phyloP scores from a whole-genome alignment of 2,113 vertebrate species.

The Micromys minutus region DNA sequence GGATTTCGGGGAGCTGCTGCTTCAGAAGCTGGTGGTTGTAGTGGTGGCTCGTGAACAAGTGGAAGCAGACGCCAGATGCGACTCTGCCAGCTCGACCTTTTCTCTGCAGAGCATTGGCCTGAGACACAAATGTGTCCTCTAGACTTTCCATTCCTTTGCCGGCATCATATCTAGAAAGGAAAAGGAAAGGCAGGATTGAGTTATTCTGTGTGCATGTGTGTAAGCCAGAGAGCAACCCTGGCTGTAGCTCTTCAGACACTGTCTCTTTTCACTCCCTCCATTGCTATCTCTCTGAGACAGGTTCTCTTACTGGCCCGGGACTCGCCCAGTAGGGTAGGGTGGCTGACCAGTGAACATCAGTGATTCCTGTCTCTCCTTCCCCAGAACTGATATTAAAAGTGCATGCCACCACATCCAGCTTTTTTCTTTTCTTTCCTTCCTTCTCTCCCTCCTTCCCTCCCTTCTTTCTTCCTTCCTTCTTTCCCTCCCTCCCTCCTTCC shows the following conservation, averaged over 20 bases:
- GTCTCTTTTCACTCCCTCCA: not conserved
- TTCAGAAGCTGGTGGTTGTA: constrained; percentile 92
- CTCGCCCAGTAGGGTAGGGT: not conserved
- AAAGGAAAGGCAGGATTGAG: constrained; percentile 23
- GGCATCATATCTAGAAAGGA: constrained; percentile 91
- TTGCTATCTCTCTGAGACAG: not conserved
- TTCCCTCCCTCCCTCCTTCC: no score
- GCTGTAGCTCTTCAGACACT: not conserved
- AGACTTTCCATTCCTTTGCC: constrained; percentile 98
- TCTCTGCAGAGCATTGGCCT: constrained; percentile 95
- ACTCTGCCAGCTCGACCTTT: constrained; percentile 96
- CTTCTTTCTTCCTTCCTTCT: no score
- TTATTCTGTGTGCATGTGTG: not conserved
- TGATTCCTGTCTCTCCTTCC: not conserved
- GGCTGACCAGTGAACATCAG: not conserved
- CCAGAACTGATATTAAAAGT: not conserved
- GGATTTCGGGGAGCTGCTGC: constrained; percentile 97
- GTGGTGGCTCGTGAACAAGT: constrained; percentile 97
- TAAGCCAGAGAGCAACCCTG: not conserved
- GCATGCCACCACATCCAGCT: not conserved
- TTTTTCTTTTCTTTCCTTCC: not conserved
- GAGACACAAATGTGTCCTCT: constrained; percentile 96
- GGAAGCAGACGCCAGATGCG: constrained; percentile 96
- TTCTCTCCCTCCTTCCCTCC: not conserved
- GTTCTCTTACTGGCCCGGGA: not conserved